Evolutionary conservation across 2,888 invertebrate species (phyloP), one percentile per base, ranked within the genome.

Genomic region (Andrena flavipes): DNA sequence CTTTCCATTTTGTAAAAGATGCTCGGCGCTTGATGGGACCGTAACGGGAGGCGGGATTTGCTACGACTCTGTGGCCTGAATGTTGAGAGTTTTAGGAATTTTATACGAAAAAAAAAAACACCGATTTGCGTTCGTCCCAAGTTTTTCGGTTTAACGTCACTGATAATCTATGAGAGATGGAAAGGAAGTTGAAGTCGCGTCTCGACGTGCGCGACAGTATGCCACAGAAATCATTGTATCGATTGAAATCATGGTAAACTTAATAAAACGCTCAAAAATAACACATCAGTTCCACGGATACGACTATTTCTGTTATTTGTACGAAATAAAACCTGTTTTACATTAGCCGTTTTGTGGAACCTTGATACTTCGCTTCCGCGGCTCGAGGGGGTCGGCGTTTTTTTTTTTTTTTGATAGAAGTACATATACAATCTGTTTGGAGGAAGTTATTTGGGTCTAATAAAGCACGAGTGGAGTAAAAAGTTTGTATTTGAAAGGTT

Each of bases 221-320:
- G 93, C 93, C 91, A 93, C 91, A 91, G 91, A 90, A 92, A 93
- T 92, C 91, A 93, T 93, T 94, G 93, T 94, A 94, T 92, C 91
- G 90, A 93, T 92, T 93, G 90, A 92, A 93, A 92, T 91, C 91
- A 93, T 93, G 90, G 92, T 93, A 93, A 93, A 92, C 93, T 92
- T 91, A 93, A 93, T 93, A 93, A 93, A 93, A 93, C 89, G 91
- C 91, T 92, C 90, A 91, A 91, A 92, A 92, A 91, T 89, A 87
- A 89, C 64, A 89, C 64, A 67, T 59, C 54, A 48, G 42, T 74
- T 69, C 62, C 59, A 80, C 76, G 72, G 65, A 60, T 73, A 67
- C 62, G 65, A 56, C 56, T 74, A 64, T 72, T 84, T 73, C 20
- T 8, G 29, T 69, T 69, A 64, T 49, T 78, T 23, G 26, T 33